Base-by-base conservation (phyloP, 2,113 vertebrate species). In the Ornithorhynchus anatinus region DNA sequence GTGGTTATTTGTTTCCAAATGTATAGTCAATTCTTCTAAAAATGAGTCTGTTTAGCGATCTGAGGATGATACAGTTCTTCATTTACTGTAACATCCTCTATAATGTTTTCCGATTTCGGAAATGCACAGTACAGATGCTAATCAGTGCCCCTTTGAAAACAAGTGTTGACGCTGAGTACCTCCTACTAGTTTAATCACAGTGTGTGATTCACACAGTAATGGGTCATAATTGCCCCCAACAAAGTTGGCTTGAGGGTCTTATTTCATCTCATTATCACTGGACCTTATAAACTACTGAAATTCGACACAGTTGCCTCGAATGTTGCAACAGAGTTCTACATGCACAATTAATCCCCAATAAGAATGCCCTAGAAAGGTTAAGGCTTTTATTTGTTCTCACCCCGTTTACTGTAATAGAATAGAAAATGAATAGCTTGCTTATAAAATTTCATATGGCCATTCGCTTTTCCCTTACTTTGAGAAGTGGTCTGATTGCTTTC, bases 41-140 rank as follows among this genome's bases (percentile, higher is more conserved):
- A 53, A 51, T 40, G 80, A 66, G 56, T 59, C 59, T 80, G 78
- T 84, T 89, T 77, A 81, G 57, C 78, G 81, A 78, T 84, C 77
- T 88, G 66, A 78, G 86, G 75, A 70, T 81, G 73, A 75, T 51
- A 72, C 80, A 89, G 90, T 88, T 89, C 81, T 89, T 89, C 88
- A 88, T 86, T 77, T 70, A 88, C 74, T 85, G 74, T 61, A 84
- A 72, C 77, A 84, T 87, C 89, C 86, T 82, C 82, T 85, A 75
- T 89, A 90, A 92, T 91, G 84, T 88, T 84, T 92, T 90, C 89
- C 93, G 91, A 91, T 92, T 91, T 86, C 86, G 81, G 86, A 90
- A 92, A 90, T 88, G 88, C 88, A 89, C 81, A 87, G 84, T 84
- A 90, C 87, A 89, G 84, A 90, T 85, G 88, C 79, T 89, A 91